Evolutionary conservation across 2,888 invertebrate genomes (phyloP), one percentile per base, ranked within the genome.

Genomic region (Synergus gifuensis): DNA sequence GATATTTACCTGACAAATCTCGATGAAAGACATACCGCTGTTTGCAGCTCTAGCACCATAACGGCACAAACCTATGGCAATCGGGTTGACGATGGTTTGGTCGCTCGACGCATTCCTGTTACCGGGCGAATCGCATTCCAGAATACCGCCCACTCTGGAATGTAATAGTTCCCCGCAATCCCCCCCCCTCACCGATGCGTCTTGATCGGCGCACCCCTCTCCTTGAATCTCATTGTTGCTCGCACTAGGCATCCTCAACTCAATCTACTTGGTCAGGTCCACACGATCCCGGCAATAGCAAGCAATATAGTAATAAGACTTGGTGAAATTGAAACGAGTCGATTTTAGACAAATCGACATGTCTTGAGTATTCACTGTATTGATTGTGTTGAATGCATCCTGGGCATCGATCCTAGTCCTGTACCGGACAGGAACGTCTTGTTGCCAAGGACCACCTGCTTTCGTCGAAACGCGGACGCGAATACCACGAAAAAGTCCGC

Each of bases 121-220:
- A 89, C 90, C 88, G 76, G 89, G 89, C 87, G 90, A 89, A 89
- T 90, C 89, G 86, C 90, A 91, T 91, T 91, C 91, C 91, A 88
- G 88, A 89, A 90, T 90, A 88, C 91, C 91, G 91, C 91, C 91
- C 91, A 92, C 91, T 91, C 91, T 91, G 91, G 90, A 91, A 91
- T 91, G 91, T 84, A 86, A n/a, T 54, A 60, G 90, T 87, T 89
- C 89, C 88, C 36, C 36, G 36, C 36, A 4, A 36, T 36, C 36
- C 1, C 22, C 22, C 36, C 88, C 87, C 87, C 86, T 85, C 84
- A 85, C 87, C 83, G 87, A 88, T 85, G 87, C 87, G 85, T 84
- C 83, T 83, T 85, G 87, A 76, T 86, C 82, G 77, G 81, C 85
- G 83, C 81, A 84, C 79, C 82, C 83, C 80, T 82, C 84, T 80